Evolutionary conservation across 1,140 invertebrate genomes (phyloP), one percentile per base, ranked within the genome.

Genomic region (Apis florea): DNA sequence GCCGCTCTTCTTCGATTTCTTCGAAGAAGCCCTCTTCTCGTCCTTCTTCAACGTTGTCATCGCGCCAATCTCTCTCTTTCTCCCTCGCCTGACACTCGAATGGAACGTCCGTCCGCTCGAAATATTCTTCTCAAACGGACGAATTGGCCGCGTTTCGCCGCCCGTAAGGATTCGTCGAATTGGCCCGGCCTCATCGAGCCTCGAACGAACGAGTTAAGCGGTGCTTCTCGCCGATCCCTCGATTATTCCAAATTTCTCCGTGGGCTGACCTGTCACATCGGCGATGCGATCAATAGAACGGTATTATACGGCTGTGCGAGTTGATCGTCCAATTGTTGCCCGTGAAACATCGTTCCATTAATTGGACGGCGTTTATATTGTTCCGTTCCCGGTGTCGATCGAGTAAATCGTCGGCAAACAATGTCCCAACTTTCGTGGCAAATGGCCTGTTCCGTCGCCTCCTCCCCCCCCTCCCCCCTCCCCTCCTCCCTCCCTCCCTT

Each of bases 21-120:
- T 90, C 74, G 76, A 66, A n/a, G 76, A 66, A n/a, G 79, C 79
- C 67, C 75, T 88, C 73, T 87, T 89, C 54, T 81, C 81, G 59
- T 91, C 89, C 71, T 89, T 91, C 71, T 84, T 88, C 47, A 88
- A 72, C 74, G 90, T 91, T 89, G 90, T 91, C 74, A 79, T 83
- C 66, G n/a, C 70, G 74, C 73, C 80, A 76, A 68, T 12, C 12
- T 64, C 53, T 63, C 73, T 17, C 11, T 15, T 40, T 6, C 31
- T n/a, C n/a, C n/a, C n/a, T 40, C 31, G 31, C 31, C 31, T 0
- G 31, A 5, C 2, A 31, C 2, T 31, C 31, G 4, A 31, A 31
- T 2, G 4, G 31, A 40, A 6, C 31, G 31, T 40, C 5, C 31
- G 58, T 56, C 19, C 40, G n/a, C 19, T 53, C 10, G 31, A 54